phyloP scores from a whole-genome alignment of 2,888 invertebrate genomes.

The Parelbella ahira region DNA sequence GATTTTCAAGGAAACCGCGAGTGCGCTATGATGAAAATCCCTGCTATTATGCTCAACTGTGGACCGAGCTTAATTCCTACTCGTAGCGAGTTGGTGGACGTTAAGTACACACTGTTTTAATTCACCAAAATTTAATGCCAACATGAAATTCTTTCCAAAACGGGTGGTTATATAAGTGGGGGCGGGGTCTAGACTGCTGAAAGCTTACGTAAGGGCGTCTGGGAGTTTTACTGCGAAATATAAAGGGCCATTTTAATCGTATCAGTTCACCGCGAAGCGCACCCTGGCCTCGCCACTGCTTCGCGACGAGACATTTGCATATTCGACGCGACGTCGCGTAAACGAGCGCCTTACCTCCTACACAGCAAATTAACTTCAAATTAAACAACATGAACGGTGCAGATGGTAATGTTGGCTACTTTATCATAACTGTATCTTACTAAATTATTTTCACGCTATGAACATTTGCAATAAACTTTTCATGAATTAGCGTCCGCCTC shows the following conservation, averaged over 20 bases:
- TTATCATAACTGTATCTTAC: no score
- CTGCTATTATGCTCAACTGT: no score
- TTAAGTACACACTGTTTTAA: slow-evolving; percentile 6
- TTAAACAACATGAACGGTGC: not conserved
- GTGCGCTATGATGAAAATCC: no score
- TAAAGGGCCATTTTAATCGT: slow-evolving; percentile 38
- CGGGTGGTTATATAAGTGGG: slow-evolving; percentile 70
- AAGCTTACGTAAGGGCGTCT: slow-evolving; percentile 71
- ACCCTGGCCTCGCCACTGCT: not conserved
- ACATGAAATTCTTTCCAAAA: slow-evolving; percentile 39
- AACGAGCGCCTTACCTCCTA: slow-evolving; percentile 1
- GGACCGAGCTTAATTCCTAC: not conserved
- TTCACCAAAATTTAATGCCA: slow-evolving; percentile 31
- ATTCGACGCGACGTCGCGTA: slow-evolving; percentile 28
- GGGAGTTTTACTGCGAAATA: slow-evolving; percentile 38
- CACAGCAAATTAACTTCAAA: not conserved
- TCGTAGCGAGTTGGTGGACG: not conserved
- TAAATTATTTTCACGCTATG: no score
- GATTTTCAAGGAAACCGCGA: no score
- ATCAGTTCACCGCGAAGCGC: slow-evolving; percentile 26
- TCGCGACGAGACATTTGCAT: slow-evolving; percentile 33
- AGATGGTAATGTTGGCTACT: no score
- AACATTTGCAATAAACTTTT: slow-evolving; percentile 6
- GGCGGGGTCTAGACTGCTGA: slow-evolving; percentile 50
- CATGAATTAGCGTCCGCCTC: not conserved